A percentile compares a stretch with the other conserved stretches of the same genome.
phyloP scores from a whole-genome alignment of 2,797 vertebrate species.

The Acrocephalus scirpaceus region DNA sequence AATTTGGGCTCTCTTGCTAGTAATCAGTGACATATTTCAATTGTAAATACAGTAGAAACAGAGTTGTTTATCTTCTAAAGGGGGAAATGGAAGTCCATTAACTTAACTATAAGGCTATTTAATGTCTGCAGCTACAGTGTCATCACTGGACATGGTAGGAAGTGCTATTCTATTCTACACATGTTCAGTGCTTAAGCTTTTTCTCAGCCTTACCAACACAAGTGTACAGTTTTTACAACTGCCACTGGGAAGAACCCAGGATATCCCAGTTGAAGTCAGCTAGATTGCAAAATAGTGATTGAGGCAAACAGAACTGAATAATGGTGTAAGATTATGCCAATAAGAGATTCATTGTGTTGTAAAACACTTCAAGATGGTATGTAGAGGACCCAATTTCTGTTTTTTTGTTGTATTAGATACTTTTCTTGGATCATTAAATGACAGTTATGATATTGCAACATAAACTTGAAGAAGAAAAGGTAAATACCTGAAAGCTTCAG shows the following conservation, averaged over 20 bases:
- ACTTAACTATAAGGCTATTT: background rate
- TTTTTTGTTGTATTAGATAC: background rate
- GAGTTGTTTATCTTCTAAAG: background rate
- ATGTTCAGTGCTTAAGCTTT: background rate
- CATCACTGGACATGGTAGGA: background rate
- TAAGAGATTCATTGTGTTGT: background rate
- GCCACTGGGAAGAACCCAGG: background rate
- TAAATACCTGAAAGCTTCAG: background rate
- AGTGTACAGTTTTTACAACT: background rate
- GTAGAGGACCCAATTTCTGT: background rate
- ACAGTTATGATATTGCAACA: background rate
- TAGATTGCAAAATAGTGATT: background rate
- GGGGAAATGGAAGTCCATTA: background rate
- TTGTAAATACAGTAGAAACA: background rate
- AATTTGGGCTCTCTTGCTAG: background rate
- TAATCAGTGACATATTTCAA: slow-evolving; percentile 1
- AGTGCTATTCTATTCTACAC: background rate
- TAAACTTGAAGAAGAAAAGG: background rate
- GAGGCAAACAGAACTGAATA: background rate
- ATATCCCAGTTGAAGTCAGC: background rate
- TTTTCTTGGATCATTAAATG: background rate
- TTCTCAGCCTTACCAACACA: background rate
- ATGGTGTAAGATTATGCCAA: accelerated
- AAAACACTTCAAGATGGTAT: background rate
- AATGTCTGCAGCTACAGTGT: background rate